Conservation (phyloP, 2,797 vertebrate genomes). For the Rhabdophis nuchalis region DNA sequence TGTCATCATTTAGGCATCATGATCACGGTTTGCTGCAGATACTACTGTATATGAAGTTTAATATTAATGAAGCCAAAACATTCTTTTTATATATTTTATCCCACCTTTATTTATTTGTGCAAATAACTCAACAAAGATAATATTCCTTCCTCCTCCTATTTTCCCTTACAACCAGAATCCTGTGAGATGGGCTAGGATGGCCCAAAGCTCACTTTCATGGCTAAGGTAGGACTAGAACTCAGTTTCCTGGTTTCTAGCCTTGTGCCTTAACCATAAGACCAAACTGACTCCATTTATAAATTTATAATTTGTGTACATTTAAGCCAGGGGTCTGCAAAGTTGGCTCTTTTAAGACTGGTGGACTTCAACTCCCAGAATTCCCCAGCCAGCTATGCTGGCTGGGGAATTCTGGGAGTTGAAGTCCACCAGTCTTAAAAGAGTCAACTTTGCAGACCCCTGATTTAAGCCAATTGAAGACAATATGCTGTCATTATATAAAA, state of each 20-base stretch:
- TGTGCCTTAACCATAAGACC: not conserved
- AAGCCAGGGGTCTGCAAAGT: no score
- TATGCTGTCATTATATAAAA: conserved; percentile 52
- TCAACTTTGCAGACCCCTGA: no score
- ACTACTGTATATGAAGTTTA: not conserved
- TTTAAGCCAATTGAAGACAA: conserved; percentile 12
- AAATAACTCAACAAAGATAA: not conserved
- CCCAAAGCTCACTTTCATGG: not conserved
- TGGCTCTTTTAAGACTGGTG: no score
- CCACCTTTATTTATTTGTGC: not conserved
- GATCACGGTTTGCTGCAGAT: not conserved
- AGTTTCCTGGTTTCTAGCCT: not conserved
- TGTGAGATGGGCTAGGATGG: not conserved
- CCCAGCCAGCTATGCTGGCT: no score
- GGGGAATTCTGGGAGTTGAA: no score
- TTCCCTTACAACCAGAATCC: not conserved
- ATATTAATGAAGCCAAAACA: not conserved
- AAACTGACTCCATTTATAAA: not conserved
- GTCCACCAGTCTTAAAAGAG: no score
- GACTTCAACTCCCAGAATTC: no score
- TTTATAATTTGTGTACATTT: not conserved
- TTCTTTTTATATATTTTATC: not conserved
- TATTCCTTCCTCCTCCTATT: not conserved
- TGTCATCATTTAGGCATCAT: not conserved
- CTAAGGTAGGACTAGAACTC: not conserved